Evolutionary conservation across 2,113 vertebrate genomes (phyloP), one percentile per base, ranked within the genome.

Genomic region (Synchiropus splendidus): DNA sequence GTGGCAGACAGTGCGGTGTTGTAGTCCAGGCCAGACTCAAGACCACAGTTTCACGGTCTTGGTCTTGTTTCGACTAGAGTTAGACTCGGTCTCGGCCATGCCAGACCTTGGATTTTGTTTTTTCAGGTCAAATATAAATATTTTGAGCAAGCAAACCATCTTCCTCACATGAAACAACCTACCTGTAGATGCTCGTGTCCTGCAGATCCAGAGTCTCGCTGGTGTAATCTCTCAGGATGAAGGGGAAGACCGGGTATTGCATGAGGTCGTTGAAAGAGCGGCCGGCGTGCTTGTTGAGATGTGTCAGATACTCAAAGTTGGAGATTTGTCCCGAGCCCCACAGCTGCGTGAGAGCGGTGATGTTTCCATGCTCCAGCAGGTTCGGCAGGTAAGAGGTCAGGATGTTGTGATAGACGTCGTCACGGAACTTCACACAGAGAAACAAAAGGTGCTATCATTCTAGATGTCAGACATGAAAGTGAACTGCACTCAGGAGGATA

Each of bases 221-320:
- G 58, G 73, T 79, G 60, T 99, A 98, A 72, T 98, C 95, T 17
- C 90, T 80, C 54, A 99, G 86, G 55, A 98, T 92, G 49, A 99
- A 99, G 5, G 95, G 95, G 83, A 99, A 98, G 61, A 99, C 92
- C 0, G 95, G 94, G 65, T 99, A 99, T 67, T 99, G 95, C 95
- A 99, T 99, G 61, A 99, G 89, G 64, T 99, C 95, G 45, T 95
- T 99, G 78, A 99, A 99, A 62, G 92, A 98, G 57, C 95, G 92
- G 1, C 94, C 95, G 0, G 94, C 90, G 13, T 99, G 95, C 74
- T 99, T 99, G 84, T 99, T 99, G 61, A 99, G 83, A 58, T 99
- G 95, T 2, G 95, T 99, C 70, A 99, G 84, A 67, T 99, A 99
- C 60, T 99, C 95, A 48, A 99, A 99, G 77, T 98, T 99, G 18